Percentiles rank a stretch among this genome's conserved stretches.
phyloP scores from a whole-genome alignment of 2,113 vertebrate genomes.

The Neolamprologus fasciatus region DNA sequence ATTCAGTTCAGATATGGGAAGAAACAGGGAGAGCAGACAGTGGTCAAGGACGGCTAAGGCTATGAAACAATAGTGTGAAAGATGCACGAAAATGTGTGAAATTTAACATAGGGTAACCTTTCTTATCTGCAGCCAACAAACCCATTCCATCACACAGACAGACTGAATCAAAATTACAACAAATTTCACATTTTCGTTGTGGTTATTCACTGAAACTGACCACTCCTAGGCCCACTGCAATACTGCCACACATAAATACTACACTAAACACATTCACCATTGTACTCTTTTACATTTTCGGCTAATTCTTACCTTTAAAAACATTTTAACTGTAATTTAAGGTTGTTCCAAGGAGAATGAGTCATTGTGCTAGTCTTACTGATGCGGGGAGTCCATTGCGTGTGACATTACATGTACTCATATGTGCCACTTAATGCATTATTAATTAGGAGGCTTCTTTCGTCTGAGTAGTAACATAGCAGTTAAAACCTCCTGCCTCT shows the following conservation, averaged over 20 bases:
- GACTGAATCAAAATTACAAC: neutral
- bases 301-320: neutral
- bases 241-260: neutral
- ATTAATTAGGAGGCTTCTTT: constrained; percentile 35
- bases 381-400: neutral
- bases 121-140: neutral
- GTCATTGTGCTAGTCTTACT: neutral
- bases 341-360: neutral
- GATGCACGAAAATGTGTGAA: neutral
- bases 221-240: neutral
- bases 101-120: neutral
- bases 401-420: constrained; percentile 5
- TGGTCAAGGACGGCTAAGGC: neutral
- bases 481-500: neutral
- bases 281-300: neutral
- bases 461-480: constrained; percentile 1
- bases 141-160: neutral
- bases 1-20: constrained; percentile 23
- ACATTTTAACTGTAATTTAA: neutral
- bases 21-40: neutral
- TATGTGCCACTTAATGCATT: constrained; percentile 25
- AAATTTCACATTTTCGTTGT: neutral
- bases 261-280: neutral
- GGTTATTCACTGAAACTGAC: neutral
- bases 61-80: neutral